These are phyloP conservation scores for Epirrhoe tristata DNA, from an alignment of 2,888 invertebrate genomes.

Conservation along the genomic window DNA sequence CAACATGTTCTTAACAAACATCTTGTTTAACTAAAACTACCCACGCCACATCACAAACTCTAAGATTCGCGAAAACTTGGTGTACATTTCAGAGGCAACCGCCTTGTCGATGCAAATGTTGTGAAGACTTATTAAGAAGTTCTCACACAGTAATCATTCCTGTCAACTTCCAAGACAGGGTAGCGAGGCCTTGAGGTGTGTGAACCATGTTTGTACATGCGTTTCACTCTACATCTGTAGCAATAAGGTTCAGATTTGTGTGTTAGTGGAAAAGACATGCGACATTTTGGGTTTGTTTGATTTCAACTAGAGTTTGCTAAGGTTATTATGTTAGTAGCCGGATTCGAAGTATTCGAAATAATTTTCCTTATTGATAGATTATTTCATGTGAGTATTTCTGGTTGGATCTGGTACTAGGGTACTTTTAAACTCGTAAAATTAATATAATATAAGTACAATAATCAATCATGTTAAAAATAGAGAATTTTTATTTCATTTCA, in stretches of 20 bases:
- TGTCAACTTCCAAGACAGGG: conserved; percentile 70
- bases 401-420: too few relatives aligned
- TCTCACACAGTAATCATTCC: conserved; percentile 75
- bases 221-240: conserved; percentile 46
- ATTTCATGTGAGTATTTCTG: too few relatives aligned
- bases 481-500: too few relatives aligned
- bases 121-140: conserved; percentile 80
- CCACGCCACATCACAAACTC: conserved; percentile 45
- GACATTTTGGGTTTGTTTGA: conserved; percentile 52
- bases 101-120: conserved; percentile 73
- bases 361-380: too few relatives aligned
- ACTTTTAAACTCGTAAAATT: too few relatives aligned
- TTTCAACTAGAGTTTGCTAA: conserved; percentile 17
- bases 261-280: conserved; percentile 46
- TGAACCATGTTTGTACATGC: conserved; percentile 46
- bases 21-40: conserved; percentile 47
- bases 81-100: conserved; percentile 61
- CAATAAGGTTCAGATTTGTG: conserved; percentile 40
- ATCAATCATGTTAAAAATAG: too few relatives aligned
- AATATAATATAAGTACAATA: too few relatives aligned
- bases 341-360: conserved; percentile 8
- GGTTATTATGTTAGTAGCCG: too few relatives aligned
- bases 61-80: conserved; percentile 60
- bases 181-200: conserved; percentile 49
- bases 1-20: conserved; percentile 25